Base-by-base conservation (phyloP, 2,113 vertebrate species). In the Prochilodus magdalenae region DNA sequence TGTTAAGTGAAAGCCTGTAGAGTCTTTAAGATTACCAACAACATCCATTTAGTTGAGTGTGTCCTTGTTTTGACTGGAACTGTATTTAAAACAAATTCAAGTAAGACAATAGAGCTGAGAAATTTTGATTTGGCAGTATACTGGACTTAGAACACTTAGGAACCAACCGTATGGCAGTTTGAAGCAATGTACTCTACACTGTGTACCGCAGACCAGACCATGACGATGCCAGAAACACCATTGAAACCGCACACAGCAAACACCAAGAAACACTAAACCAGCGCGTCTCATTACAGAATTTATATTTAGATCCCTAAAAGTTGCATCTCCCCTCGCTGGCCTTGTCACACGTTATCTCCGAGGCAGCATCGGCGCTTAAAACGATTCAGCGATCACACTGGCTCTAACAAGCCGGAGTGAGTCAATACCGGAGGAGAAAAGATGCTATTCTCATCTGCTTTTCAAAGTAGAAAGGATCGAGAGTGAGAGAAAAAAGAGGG, bases 391-490 rank as follows among this genome's bases (percentile, higher is more conserved):
- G 36, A 44, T 70, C 66, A 44, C 36, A 44, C 33, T 24, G 29
- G 27, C 27, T 30, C 27, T 65, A 65, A 65, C 62, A 65, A 65
- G 27, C 62, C 65, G n/a, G 29, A 67, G 29, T 36, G 66, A 67
- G 65, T 22, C 29, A 33, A 12, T 70, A 76, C 65, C 26, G 22
- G 27, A 53, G 57, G 59, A 51, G n/a, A 62, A 40, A 73, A 67
- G 24, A 40, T 27, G 49, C 51, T 75, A 77, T 77, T 85, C 44
- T 55, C 16, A 69, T 29, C 72, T 30, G 73, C 65, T 51, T 71
- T 85, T 81, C 47, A 85, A 79, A 66, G 74, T 51, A 51, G 11
- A 30, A 72, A 5, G 53, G 75, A 76, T 69, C 87, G 86, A 87
- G 12, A 20, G 18, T 53, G 55, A 11, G 40, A 10, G 40, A 44